Evolutionary conservation across 2,113 vertebrate species (phyloP).

Genomic region (Crotalus tigris): DNA sequence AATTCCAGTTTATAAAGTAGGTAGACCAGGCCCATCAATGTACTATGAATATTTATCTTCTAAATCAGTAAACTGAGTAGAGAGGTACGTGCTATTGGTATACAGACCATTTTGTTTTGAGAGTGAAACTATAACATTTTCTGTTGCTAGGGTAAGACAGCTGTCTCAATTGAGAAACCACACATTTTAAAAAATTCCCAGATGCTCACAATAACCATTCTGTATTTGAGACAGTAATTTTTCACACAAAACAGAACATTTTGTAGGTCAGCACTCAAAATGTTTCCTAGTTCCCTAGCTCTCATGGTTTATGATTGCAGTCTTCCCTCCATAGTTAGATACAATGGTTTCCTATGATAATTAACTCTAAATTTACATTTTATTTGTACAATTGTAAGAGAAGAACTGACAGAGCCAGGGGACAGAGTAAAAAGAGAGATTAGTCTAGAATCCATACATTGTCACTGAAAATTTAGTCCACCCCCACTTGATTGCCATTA

Average conservation of each 20-base stretch:
- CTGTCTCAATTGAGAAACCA: background rate
- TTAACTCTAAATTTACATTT: background rate
- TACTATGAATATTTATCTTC: background rate
- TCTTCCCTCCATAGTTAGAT: background rate
- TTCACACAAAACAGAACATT: background rate
- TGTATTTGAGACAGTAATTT: background rate
- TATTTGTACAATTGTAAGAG: background rate
- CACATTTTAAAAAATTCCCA: background rate
- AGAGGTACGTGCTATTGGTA: background rate
- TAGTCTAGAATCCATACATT: background rate
- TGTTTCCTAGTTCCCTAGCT: background rate
- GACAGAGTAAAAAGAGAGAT: background rate
- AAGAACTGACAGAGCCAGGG: background rate
- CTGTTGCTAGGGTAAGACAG: background rate
- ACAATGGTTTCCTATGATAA: background rate
- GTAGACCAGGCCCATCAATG: background rate
- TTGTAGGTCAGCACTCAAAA: background rate
- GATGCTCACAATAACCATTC: background rate
- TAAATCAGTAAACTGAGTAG: background rate
- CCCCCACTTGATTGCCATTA: background rate
- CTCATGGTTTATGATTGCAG: background rate
- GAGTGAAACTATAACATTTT: background rate
- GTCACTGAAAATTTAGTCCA: background rate
- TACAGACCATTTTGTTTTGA: background rate
- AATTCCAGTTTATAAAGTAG: background rate